Evolutionary conservation across 2,888 invertebrate genomes (phyloP), one percentile per base, ranked within the genome.

Genomic region (Lasioglossum marginatum): DNA sequence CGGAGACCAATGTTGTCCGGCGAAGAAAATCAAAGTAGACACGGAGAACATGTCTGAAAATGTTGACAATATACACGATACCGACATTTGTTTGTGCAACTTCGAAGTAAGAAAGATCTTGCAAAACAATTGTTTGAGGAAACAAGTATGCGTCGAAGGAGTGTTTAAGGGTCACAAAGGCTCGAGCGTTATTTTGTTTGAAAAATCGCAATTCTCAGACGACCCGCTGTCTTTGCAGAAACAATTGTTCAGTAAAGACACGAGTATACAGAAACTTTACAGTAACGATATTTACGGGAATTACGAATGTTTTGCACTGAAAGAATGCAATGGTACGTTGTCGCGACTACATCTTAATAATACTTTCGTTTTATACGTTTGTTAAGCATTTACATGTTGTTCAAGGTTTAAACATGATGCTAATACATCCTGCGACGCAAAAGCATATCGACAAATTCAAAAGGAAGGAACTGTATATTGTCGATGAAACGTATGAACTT

Each of bases 391-490:
- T 4, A 45, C 19, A 4, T 88, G 23, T 85, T 81, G 76, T 96
- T 96, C 16, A 95, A 98, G 98, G 96, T 91, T 96, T 99, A 5
- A 99, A 99, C 94, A 97, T 98, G 0, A 98, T 98, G 14, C 96
- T 99, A 43, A 98, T 99, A 87, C 98, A 98, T 95, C 99, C 99
- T 4, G 99, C 99, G 0, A 98, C 98, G 45, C 97, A 98, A 79
- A 98, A 98, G 93, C 99, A 99, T 92, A 97, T 99, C 27, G 96
- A 97, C 12, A 99, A 99, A 94, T 99, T 98, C 95, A 96, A 97
- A 16, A 96, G 96, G 48, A 98, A 98, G 91, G 96, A 97, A 80
- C 95, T 96, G 4, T 97, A 97, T 93, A 95, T 99, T 37, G 96
- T 99, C 10, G 95, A 97, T 82, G 99, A 99, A 95, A 98, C 99